phyloP scores from a whole-genome alignment of 2,113 vertebrate species.

The Nipponia nippon region DNA sequence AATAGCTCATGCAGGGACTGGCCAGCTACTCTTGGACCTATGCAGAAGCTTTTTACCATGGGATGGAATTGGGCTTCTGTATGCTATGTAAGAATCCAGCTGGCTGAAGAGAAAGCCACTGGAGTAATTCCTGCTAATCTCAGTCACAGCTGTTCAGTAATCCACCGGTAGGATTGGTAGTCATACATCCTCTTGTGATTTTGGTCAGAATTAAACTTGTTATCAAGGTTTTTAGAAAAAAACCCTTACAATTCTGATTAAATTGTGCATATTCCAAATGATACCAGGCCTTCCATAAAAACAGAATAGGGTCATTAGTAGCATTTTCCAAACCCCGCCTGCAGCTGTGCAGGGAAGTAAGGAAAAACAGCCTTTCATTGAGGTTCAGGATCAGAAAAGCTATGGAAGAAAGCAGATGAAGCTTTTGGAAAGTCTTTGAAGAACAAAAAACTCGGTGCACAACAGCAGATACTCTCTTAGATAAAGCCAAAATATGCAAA shows the following conservation, averaged over 20 bases:
- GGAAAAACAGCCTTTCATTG: neutral
- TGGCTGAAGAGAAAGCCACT: neutral
- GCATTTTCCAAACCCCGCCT: neutral
- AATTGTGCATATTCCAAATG: neutral
- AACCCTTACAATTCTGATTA: neutral
- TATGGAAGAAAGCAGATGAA: neutral
- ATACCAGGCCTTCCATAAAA: neutral
- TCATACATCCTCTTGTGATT: neutral
- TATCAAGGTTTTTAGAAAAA: neutral
- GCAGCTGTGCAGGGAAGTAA: neutral
- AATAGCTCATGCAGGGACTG: neutral
- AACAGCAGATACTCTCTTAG: neutral
- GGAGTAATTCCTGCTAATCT: conserved; percentile 18
- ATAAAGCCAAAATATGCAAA: conserved; percentile 4
- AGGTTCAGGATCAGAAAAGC: neutral
- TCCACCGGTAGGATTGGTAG: neutral
- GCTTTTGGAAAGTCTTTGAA: conserved; percentile 17
- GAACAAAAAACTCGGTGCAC: neutral
- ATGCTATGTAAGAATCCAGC: neutral
- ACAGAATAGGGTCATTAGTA: neutral
- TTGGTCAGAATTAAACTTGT: conserved; percentile 25
- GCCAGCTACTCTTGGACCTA: neutral
- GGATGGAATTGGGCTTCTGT: neutral
- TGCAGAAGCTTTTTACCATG: neutral
- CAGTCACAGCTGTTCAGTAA: conserved; percentile 25